These are phyloP conservation scores for Apostichopus leukothele DNA, from an alignment of 53 echinoderm and acorn worm genomes.

Conservation along the genomic window DNA sequence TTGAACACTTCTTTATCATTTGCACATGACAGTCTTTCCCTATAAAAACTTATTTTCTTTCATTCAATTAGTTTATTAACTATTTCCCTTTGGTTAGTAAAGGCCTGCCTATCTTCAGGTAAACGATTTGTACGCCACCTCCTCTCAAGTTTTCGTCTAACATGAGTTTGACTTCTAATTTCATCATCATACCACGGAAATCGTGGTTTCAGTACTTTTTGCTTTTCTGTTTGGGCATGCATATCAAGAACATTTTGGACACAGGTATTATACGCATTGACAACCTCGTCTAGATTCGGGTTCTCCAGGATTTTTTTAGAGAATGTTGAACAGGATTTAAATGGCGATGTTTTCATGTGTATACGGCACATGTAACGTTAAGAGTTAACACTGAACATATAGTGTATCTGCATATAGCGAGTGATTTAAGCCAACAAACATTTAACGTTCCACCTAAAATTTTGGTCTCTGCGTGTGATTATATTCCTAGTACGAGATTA, in stretches of 20 bases:
- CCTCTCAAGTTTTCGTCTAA: constrained; percentile 35
- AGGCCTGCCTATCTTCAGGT: constrained; percentile 8
- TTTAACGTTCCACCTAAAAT: too few relatives aligned
- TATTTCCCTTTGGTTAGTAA: constrained; percentile 6
- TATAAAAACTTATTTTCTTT: neutral
- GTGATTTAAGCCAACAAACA: too few relatives aligned
- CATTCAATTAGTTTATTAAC: neutral
- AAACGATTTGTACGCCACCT: neutral
- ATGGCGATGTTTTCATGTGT: too few relatives aligned
- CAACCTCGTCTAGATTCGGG: neutral
- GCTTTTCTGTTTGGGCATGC: neutral
- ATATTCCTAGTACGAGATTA: too few relatives aligned
- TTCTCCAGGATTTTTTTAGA: neutral
- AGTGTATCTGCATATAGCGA: too few relatives aligned
- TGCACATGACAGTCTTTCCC: constrained; percentile 1
- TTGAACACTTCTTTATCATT: constrained; percentile 22
- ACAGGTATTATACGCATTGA: neutral
- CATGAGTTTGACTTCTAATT: neutral
- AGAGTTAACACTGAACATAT: too few relatives aligned
- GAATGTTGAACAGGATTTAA: too few relatives aligned
- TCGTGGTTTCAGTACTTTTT: neutral
- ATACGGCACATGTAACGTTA: too few relatives aligned
- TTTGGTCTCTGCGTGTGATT: too few relatives aligned
- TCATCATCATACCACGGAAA: constrained; percentile 22
- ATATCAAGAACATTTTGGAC: constrained; percentile 12